phyloP scores from a whole-genome alignment of 1,140 invertebrate species.

The Papilio polyxenes region DNA sequence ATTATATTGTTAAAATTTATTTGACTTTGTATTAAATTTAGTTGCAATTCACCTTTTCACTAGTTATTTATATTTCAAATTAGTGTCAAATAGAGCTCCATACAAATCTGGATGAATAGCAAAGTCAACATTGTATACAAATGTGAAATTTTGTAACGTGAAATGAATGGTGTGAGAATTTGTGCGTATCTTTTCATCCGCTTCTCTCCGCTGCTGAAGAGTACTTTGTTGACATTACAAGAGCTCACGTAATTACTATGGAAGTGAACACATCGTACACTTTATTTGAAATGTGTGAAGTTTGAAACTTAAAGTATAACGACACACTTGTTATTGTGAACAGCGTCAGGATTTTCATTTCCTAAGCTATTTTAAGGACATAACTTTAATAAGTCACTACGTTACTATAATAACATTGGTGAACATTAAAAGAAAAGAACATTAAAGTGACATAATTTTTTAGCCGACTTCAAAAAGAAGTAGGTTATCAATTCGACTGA shows the following conservation, averaged over 20 bases:
- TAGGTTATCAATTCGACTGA: too few relatives aligned
- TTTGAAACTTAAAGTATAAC: not conserved
- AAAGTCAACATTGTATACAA: not conserved
- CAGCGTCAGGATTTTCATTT: not conserved
- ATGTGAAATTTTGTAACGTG: too few relatives aligned
- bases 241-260: constrained; percentile 6
- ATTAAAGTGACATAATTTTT: too few relatives aligned
- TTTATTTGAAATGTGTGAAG: constrained; percentile 2
- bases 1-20: too few relatives aligned
- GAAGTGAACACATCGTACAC: not conserved
- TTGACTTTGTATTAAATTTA: not conserved
- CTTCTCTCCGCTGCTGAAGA: not conserved
- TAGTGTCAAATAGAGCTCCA: not conserved
- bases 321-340: not conserved
- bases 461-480: too few relatives aligned
- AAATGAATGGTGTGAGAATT: not conserved
- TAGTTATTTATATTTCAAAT: not conserved
- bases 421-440: too few relatives aligned
- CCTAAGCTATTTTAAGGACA: not conserved
- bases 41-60: not conserved
- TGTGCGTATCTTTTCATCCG: not conserved
- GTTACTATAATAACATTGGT: not conserved
- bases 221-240: constrained; percentile 10
- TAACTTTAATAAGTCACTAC: not conserved
- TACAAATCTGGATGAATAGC: not conserved